Base-by-base conservation (phyloP, 2,888 invertebrate genomes). In the Orchestes rusci region DNA sequence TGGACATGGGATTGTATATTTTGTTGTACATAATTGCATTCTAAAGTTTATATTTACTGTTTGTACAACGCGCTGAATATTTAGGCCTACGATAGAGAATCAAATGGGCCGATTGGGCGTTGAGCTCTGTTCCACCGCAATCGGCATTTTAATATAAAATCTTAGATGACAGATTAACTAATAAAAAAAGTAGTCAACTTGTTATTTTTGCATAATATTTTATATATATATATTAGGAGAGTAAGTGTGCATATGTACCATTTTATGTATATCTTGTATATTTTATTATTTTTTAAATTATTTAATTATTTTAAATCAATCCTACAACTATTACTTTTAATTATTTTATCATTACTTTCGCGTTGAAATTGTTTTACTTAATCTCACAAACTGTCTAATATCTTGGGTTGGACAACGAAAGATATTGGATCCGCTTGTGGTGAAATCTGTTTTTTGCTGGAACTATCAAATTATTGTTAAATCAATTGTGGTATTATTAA, bases 131-230 rank as follows among this genome's bases (percentile, higher is more conserved):
- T 23, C 23, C 5, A 10, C 5, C 23, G 23, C 23, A 7, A 23
- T 7, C 5, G 10, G 10, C 10, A 23, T 10, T 23, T 23, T n/a
- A n/a, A n/a, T n/a, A n/a, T n/a, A n/a, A n/a, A n/a, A n/a, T n/a
- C n/a, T n/a, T n/a, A n/a, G n/a, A n/a, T n/a, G n/a, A 13, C 28
- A 28, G 29, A 29, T 27, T 28, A 12, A 28, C 58, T 56, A 52
- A 60, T 57, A 56, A 10, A 55, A 58, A 52, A 53, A 54, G 51
- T 55, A 55, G 59, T 60, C 62, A 64, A 63, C 61, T 66, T 65
- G 66, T 67, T 66, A 66, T 67, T 67, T 67, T 67, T 68, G 63
- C 64, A 67, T 63, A 65, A 60, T 58, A 59, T 60, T 55, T 59
- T 57, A 56, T 50, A 55, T 58, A 61, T 51, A 51, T 51, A 56